A percentile compares a stretch with the other conserved stretches of the same genome.
These are phyloP conservation scores for Pachypanchax playfairii DNA, from an alignment of 2,113 vertebrate species.

Conservation along the genomic window DNA sequence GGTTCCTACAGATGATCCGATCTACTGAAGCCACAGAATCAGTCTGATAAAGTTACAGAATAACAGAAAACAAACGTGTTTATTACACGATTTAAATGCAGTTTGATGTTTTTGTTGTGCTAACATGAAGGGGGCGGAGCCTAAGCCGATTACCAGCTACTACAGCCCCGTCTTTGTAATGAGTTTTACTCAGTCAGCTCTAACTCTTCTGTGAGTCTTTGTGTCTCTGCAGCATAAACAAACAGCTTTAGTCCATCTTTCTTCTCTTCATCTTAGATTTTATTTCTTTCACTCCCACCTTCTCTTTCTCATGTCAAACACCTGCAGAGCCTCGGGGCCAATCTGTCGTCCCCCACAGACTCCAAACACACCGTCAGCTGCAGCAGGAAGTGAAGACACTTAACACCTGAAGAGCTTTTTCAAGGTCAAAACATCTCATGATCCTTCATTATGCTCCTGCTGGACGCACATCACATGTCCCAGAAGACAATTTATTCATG, in stretches of 20 bases:
- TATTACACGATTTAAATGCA: background rate
- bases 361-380: slow-evolving; percentile 32
- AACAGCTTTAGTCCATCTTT: background rate
- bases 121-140: background rate
- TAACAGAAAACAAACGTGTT: background rate
- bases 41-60: background rate
- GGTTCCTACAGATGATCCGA: too few relatives aligned
- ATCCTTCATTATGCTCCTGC: background rate
- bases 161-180: background rate
- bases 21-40: too few relatives aligned
- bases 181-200: background rate
- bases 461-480: background rate
- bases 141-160: background rate
- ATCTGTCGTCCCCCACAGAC: slow-evolving; percentile 57
- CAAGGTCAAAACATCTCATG: slow-evolving; percentile 58
- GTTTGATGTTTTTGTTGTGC: background rate
- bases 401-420: slow-evolving; percentile 50
- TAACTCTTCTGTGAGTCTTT: background rate
- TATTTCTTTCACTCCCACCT: slow-evolving; percentile 14
- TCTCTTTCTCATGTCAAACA: slow-evolving; percentile 61
- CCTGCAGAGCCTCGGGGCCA: slow-evolving; percentile 74
- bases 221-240: slow-evolving; percentile 10
- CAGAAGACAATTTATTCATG: too few relatives aligned
- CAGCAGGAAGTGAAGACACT: slow-evolving; percentile 46
- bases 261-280: background rate